phyloP scores from a whole-genome alignment of 2,888 invertebrate species.

The Leptinotarsa juncta region DNA sequence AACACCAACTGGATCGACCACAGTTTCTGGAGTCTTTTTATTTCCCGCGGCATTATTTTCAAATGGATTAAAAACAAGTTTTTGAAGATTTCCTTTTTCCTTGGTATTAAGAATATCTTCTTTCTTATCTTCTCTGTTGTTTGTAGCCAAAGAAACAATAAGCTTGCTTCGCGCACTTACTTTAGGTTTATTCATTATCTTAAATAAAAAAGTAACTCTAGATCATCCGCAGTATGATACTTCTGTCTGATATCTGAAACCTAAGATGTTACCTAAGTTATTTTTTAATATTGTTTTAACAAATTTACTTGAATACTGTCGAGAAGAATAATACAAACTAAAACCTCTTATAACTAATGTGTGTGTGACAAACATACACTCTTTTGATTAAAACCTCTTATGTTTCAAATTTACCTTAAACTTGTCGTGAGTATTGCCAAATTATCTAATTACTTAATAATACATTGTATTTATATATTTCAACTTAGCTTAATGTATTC shows the following conservation, averaged over 20 bases:
- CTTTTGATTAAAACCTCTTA: neutral
- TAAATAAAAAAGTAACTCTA: neutral
- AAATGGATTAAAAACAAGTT: neutral
- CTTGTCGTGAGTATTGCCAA: neutral
- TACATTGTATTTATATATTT: neutral
- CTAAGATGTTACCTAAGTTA: neutral
- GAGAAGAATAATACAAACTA: neutral
- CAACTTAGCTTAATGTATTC: neutral
- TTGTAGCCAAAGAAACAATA: neutral
- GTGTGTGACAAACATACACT: neutral
- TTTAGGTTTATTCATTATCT: neutral
- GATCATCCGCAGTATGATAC: neutral
- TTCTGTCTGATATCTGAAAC: constrained; percentile 1
- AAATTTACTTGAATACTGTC: neutral
- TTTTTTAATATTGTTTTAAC: neutral
- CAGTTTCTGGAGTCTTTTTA: constrained; percentile 1
- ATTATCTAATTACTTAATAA: neutral
- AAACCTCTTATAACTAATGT: constrained; percentile 1
- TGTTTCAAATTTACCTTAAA: neutral
- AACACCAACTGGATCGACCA: neutral
- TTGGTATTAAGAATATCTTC: neutral
- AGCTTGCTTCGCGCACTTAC: neutral
- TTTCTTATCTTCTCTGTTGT: neutral
- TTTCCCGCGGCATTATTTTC: neutral
- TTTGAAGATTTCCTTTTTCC: neutral